These are phyloP conservation scores for Chrysotoxum bicinctum DNA, from an alignment of 2,888 invertebrate genomes.

Conservation along the genomic window DNA sequence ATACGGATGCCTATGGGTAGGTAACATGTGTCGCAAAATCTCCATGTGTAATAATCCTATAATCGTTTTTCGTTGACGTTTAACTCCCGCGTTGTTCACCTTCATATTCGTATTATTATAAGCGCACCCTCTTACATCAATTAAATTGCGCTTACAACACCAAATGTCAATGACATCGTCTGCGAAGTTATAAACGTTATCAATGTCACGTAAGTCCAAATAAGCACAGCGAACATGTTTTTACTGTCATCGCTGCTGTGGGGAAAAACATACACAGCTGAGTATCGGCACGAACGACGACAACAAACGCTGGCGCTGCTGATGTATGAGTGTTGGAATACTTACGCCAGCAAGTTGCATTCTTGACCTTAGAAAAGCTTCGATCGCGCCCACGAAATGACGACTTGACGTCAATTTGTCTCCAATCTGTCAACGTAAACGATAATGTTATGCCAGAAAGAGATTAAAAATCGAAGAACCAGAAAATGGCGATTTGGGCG, in stretches of 20 bases:
- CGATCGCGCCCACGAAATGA: slow-evolving; percentile 18
- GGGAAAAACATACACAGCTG: slow-evolving; percentile 20
- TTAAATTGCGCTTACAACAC: slow-evolving; percentile 59
- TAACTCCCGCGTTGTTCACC: slow-evolving; percentile 33
- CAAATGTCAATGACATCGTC: slow-evolving; percentile 68
- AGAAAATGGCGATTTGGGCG: neutral
- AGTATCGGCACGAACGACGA: neutral
- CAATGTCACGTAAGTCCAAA: slow-evolving; percentile 68
- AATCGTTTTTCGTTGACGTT: slow-evolving; percentile 9
- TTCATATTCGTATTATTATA: slow-evolving; percentile 27
- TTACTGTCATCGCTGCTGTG: slow-evolving; percentile 21
- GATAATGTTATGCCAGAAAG: neutral
- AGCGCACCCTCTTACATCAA: slow-evolving; percentile 45
- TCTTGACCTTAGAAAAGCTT: slow-evolving; percentile 61
- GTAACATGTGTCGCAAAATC: slow-evolving; percentile 7
- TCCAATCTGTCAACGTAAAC: slow-evolving; percentile 29
- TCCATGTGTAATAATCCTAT: neutral
- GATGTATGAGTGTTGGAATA: neutral
- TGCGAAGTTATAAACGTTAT: slow-evolving; percentile 49
- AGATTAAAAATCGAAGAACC: neutral
- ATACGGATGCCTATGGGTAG: neutral
- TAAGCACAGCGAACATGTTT: slow-evolving; percentile 61
- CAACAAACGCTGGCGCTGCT: neutral
- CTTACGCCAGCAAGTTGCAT: slow-evolving; percentile 24
- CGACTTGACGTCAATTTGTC: slow-evolving; percentile 41